Conservation (phyloP, 2,888 invertebrate genomes). For the Epistrophe grossulariae region DNA sequence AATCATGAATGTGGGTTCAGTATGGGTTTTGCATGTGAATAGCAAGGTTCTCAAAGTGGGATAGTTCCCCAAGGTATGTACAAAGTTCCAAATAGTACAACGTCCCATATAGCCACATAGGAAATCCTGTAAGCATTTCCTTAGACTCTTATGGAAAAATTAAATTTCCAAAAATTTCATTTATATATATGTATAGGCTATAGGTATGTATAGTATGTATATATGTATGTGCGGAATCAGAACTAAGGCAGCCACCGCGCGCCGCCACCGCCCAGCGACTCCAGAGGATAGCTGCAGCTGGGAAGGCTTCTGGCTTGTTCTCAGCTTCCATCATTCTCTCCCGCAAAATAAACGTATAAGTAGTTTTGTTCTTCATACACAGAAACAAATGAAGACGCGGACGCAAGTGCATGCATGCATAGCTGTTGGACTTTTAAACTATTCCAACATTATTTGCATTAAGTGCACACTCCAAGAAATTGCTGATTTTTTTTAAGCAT, state of each 20-base stretch:
- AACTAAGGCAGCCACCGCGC: neutral
- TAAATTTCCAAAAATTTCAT: slow-evolving; percentile 64
- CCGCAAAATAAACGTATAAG: slow-evolving; percentile 19
- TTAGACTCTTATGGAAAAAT: slow-evolving; percentile 62
- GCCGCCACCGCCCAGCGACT: neutral
- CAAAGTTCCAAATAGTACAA: too few relatives aligned
- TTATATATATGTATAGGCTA: neutral
- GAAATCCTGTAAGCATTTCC: slow-evolving; percentile 64
- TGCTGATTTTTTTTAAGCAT: slow-evolving; percentile 25
- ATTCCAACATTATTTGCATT: slow-evolving; percentile 56
- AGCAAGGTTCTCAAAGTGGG: slow-evolving; percentile 46
- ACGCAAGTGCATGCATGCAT: slow-evolving; percentile 44
- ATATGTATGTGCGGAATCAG: neutral
- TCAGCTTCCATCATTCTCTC: neutral
- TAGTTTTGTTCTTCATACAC: slow-evolving; percentile 32
- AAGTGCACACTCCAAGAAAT: slow-evolving; percentile 59
- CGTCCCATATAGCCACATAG: slow-evolving; percentile 28
- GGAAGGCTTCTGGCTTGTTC: neutral
- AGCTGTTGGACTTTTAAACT: slow-evolving; percentile 68
- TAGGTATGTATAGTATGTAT: too few relatives aligned
- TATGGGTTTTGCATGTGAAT: slow-evolving; percentile 52
- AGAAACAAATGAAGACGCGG: slow-evolving; percentile 13
- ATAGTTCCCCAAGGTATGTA: neutral
- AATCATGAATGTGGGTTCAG: neutral
- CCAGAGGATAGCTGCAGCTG: neutral